A percentile compares a stretch with the other conserved stretches of the same genome.
These are phyloP conservation scores for Tenthredo mesomela DNA, from an alignment of 2,888 invertebrate species.

Conservation along the genomic window DNA sequence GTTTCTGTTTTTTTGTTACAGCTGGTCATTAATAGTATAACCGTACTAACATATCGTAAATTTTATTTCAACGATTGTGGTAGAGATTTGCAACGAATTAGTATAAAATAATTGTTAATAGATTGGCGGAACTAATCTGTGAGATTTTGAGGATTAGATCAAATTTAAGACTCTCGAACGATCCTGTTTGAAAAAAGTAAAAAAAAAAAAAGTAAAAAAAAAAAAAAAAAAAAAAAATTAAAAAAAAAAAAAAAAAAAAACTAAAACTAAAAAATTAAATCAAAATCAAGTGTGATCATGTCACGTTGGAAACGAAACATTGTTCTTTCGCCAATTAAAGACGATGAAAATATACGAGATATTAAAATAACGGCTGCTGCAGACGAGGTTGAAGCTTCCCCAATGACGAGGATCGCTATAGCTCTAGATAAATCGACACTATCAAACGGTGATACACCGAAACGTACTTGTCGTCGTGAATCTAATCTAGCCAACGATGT, in stretches of 20 bases:
- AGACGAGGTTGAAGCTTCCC: constrained; percentile 60
- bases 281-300: constrained; percentile 4
- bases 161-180: background rate
- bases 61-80: background rate
- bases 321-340: constrained; percentile 55
- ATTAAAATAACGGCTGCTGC: background rate
- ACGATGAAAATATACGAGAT: constrained; percentile 54
- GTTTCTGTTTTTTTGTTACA: constrained; percentile 11
- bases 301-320: constrained; percentile 49
- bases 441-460: constrained; percentile 57
- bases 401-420: constrained; percentile 65
- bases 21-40: background rate
- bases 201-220: background rate
- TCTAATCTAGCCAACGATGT: background rate
- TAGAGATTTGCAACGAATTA: background rate
- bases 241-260: background rate
- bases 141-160: background rate
- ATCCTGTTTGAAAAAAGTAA: background rate
- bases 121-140: background rate
- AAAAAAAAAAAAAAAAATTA: background rate
- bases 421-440: constrained; percentile 65
- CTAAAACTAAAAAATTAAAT: background rate
- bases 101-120: background rate
- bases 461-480: constrained; percentile 11
- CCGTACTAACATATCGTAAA: constrained; percentile 18